phyloP scores from a whole-genome alignment of 2,888 invertebrate species.

The Polydrusus tereticollis region DNA sequence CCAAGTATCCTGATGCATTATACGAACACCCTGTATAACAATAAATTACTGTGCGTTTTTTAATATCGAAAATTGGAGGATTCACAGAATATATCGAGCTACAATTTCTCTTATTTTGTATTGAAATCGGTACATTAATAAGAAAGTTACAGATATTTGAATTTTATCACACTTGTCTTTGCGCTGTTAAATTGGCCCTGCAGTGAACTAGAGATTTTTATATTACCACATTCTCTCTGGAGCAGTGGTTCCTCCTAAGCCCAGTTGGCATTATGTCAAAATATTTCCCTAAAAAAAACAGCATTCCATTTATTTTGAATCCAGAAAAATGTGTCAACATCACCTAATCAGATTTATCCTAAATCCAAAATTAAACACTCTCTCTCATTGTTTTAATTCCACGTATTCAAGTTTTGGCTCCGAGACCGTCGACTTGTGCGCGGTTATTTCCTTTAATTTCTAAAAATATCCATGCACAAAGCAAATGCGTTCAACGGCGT shows the following conservation, averaged over 20 bases:
- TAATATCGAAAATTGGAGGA: no score
- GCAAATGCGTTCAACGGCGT: constrained; percentile 18
- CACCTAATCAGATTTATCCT: background rate
- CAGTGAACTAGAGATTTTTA: no score
- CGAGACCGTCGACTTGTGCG: constrained; percentile 9
- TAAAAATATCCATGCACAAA: constrained; percentile 45
- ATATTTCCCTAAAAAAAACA: background rate
- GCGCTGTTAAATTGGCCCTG: no score
- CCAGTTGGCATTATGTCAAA: background rate
- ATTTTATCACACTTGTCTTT: no score
- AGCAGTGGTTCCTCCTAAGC: background rate
- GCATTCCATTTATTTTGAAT: constrained; percentile 2
- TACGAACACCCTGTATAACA: no score
- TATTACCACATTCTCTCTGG: background rate
- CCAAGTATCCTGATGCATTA: no score
- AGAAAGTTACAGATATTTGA: no score
- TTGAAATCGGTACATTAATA: no score
- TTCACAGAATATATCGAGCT: no score
- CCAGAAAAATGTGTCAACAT: constrained; percentile 13
- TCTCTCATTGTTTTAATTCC: constrained; percentile 36
- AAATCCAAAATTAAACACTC: constrained; percentile 19
- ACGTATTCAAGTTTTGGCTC: constrained; percentile 38
- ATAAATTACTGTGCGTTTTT: no score
- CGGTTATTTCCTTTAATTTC: constrained; percentile 46
- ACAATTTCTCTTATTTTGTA: no score